phyloP scores from a whole-genome alignment of 1,140 invertebrate species.

The Listronotus bonariensis region DNA sequence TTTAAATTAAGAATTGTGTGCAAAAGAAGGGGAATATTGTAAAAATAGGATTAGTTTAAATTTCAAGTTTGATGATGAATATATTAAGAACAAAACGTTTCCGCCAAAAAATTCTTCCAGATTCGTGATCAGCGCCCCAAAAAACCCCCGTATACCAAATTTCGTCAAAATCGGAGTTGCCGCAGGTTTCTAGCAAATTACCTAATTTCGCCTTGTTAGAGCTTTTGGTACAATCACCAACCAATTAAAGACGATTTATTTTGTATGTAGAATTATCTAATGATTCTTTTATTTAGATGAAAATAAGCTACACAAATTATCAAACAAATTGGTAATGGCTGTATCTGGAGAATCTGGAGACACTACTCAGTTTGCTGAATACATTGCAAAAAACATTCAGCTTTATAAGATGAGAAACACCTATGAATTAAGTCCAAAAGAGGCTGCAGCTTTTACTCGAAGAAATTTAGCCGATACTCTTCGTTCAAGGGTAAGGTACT shows the following conservation, averaged over 20 bases:
- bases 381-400: slow-evolving; percentile 97
- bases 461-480: slow-evolving; percentile 93
- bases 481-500: slow-evolving; percentile 72
- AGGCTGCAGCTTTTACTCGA: slow-evolving; percentile 92
- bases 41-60: no score
- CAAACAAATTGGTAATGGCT: slow-evolving; percentile 89
- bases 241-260: no score
- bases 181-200: background rate
- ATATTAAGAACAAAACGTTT: no score
- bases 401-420: slow-evolving; percentile 99
- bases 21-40: no score
- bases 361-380: slow-evolving; percentile 96
- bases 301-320: slow-evolving; percentile 92
- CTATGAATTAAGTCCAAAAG: slow-evolving; percentile 91
- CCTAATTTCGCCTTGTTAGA: background rate
- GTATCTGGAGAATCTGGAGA: slow-evolving; percentile 94
- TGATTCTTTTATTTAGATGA: slow-evolving; percentile 73
- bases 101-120: no score
- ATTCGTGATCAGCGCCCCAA: no score
- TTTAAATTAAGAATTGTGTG: no score
- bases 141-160: no score
- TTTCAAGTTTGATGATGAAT: no score
- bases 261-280: no score
- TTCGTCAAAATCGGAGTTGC: no score
- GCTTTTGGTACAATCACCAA: no score